Base-by-base conservation (phyloP, 2,888 invertebrate genomes). In the Sinohyriopsis cumingii region DNA sequence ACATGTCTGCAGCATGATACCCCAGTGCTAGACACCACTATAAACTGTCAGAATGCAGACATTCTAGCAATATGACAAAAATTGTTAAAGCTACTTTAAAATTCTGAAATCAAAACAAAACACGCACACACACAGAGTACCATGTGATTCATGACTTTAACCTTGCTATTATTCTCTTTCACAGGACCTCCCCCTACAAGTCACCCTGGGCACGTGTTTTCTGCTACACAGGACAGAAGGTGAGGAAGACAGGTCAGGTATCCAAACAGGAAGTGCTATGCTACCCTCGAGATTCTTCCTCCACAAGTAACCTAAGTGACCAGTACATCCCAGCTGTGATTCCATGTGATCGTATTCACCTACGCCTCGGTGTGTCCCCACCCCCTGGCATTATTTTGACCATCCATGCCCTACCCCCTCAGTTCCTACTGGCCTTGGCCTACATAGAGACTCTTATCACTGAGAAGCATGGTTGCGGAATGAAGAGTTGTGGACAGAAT, bases 391-490 rank as follows among this genome's bases (percentile, higher is more conserved):
- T 86, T 25, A 81, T 82, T 20, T 75, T 90, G 19, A 87, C 88
- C 2, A 82, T 90, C 20, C 89, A 90, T 70, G 88, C 87, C n/a
- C 80, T 90, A 6, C 89, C 90, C 6, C 84, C 88, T 7, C 87
- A 90, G 77, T 88, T 90, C 76, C 83, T 89, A 24, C 79, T 90
- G 66, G 88, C 89, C 4, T 69, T 90, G 33, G 84, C 89, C 5
- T 90, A 88, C 78, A 84, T 89, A n/a, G 88, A 89, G 78, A 88
- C 86, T 7, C 78, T 89, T 15, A 83, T 88, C 54, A 84, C 84
- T 1, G 85, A 87, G 69, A 80, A 78, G 24, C 82, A 85, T 76
- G 84, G 86, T 28, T 86, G 86, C 75, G 86, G 86, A 0, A 81
- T 79, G 24, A 78, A 79, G 59, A 78, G 82, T 59, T 86, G 86